These are phyloP conservation scores for Cryptotis parvus DNA, from an alignment of 2,113 vertebrate genomes.

Conservation along the genomic window DNA sequence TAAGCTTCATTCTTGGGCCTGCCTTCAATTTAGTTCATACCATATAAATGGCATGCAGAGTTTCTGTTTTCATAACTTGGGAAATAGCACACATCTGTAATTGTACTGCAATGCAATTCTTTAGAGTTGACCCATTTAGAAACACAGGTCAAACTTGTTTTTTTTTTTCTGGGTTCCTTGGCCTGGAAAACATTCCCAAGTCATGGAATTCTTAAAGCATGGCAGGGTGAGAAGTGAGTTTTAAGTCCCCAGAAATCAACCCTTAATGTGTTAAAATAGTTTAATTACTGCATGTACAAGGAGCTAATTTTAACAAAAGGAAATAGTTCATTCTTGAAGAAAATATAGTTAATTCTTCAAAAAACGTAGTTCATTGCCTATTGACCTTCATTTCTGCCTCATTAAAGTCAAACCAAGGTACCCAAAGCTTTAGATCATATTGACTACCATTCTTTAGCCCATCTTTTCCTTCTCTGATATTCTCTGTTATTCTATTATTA, in stretches of 20 bases:
- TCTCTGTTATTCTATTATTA: neutral
- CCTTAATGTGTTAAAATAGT: neutral
- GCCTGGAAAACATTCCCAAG: constrained; percentile 49
- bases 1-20: constrained; percentile 45
- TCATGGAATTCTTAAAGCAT: constrained; percentile 53
- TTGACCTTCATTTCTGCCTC: neutral
- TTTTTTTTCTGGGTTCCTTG: constrained; percentile 61
- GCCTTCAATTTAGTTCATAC: neutral
- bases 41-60: constrained; percentile 43
- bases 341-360: too few relatives aligned
- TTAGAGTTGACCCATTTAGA: constrained; percentile 66
- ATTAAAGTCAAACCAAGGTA: neutral
- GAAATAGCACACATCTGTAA: constrained; percentile 42
- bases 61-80: constrained; percentile 80
- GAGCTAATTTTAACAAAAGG: neutral
- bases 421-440: neutral
- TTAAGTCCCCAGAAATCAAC: constrained; percentile 8
- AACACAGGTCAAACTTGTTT: constrained; percentile 77
- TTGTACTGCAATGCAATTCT: constrained; percentile 55
- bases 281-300: neutral
- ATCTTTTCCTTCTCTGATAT: neutral
- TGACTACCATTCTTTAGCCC: neutral
- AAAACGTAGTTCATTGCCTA: neutral
- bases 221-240: neutral
- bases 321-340: too few relatives aligned